Evolutionary conservation across 30 jellyfish, hydroid and myxozoan genomes (phyloP).

Genomic region (Hydra vulgaris): DNA sequence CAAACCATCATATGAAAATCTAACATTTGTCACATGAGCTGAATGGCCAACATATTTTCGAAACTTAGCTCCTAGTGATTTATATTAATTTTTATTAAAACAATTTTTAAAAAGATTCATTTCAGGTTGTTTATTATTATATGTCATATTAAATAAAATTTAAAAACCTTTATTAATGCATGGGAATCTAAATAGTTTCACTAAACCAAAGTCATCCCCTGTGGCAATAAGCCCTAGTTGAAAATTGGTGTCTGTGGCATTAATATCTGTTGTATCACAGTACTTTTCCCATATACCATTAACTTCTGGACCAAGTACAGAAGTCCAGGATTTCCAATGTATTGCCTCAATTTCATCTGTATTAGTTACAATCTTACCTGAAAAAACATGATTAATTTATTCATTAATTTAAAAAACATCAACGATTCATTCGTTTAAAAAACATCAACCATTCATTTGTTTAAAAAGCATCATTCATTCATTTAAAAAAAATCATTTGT

Average conservation of each 20-base stretch:
- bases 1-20: slow-evolving; percentile 71
- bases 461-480: too few relatives aligned
- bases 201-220: slow-evolving; percentile 87
- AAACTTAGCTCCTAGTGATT: slow-evolving; percentile 77
- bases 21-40: slow-evolving; percentile 89
- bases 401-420: background rate
- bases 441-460: too few relatives aligned
- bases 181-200: slow-evolving; percentile 65
- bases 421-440: too few relatives aligned
- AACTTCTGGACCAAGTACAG: slow-evolving; percentile 79
- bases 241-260: slow-evolving; percentile 79
- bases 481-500: too few relatives aligned
- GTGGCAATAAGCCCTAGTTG: slow-evolving; percentile 72
- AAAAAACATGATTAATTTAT: slow-evolving; percentile 4
- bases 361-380: slow-evolving; percentile 60
- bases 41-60: slow-evolving; percentile 82
- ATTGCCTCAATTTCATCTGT: slow-evolving; percentile 67
- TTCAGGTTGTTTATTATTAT: too few relatives aligned
- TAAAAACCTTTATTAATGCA: slow-evolving; percentile 81
- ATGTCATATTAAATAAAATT: too few relatives aligned
- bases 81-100: too few relatives aligned
- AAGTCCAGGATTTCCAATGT: slow-evolving; percentile 87
- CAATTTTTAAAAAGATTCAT: too few relatives aligned
- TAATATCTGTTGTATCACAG: slow-evolving; percentile 74
- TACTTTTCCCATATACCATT: slow-evolving; percentile 89